Base-by-base conservation (phyloP, 1,140 invertebrate species). In the Sycophila sp. region DNA sequence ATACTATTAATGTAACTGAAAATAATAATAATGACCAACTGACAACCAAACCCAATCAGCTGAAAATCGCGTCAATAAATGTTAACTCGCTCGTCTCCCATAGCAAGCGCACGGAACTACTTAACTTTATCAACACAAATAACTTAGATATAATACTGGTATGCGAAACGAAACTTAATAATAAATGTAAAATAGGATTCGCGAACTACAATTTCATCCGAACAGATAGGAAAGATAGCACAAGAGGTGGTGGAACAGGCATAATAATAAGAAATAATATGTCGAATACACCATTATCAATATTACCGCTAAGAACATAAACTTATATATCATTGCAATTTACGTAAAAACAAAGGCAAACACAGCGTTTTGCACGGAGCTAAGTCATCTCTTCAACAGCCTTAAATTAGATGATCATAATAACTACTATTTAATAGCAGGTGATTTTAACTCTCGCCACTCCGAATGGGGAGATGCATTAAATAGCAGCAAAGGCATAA, bases 151-250 rank as follows among this genome's bases (percentile, higher is more conserved):
- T 56, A n/a, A 15, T 56, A 2, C 8, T 56, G 28, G 34, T 56
- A 59, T 24, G 34, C n/a, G 36, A 59, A 59, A 59, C 56, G 7
- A 59, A 59, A 40, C 17, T 59, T 6, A 59, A 59, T 3, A 11
- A 11, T 2, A 59, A 36, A 24, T 36, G 40, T 15, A 59, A 40
- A 40, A 7, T 51, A 1, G 10, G 26, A 26, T 51, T 51, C 15
- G 5, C 49, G 10, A 15, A 51, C n/a, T 51, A 59, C 19, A 40
- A 59, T 10, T 6, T 59, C 24, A 59, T 59, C 2, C 32, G 56
- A 0, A 38, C n/a, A 5, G 56, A 59, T 40, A 40, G 56, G 40
- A 2, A 11, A 2, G 15, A 19, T 15, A 59, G 22, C 8, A 7
- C 26, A 32, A 59, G 40, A 15, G 56, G 32, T 1, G 36, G 56